Conservation (phyloP, 1,140 invertebrate genomes). For the Temnothorax curvispinosus region DNA sequence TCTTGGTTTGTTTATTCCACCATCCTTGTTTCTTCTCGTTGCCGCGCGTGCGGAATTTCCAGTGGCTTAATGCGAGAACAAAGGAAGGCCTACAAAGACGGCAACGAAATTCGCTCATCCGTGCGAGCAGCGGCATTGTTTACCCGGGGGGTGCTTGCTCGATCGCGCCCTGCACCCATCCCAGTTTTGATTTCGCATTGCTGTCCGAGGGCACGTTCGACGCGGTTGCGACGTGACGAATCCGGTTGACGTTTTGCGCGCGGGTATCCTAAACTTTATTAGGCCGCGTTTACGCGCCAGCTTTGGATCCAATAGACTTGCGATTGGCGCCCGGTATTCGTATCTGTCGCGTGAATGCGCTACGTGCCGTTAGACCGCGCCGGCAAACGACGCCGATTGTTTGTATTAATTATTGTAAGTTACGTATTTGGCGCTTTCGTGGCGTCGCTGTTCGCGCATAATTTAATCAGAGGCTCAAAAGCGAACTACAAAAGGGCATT, state of each 20-base stretch:
- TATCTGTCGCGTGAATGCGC: conserved; percentile 45
- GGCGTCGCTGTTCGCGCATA: conserved; percentile 57
- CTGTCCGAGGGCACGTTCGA: conserved; percentile 55
- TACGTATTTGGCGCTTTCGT: conserved; percentile 75
- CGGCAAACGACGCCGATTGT: conserved; percentile 73
- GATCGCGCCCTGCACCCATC: background rate
- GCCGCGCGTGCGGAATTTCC: background rate
- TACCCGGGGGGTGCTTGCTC: background rate
- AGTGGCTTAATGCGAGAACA: conserved; percentile 40
- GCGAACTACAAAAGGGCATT: conserved; percentile 62
- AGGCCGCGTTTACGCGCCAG: conserved; percentile 60
- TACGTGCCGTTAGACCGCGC: conserved; percentile 48
- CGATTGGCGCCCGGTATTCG: conserved; percentile 66
- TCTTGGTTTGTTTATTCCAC: background rate
- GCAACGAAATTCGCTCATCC: background rate
- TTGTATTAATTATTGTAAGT: conserved; percentile 80
- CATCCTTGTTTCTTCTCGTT: background rate
- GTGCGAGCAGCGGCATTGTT: conserved; percentile 36
- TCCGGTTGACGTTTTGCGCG: conserved; percentile 66
- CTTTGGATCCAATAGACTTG: conserved; percentile 70
- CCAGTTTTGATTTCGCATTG: conserved; percentile 69
- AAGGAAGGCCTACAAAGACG: conserved; percentile 40
- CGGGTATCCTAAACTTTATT: conserved; percentile 71
- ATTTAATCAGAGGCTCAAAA: conserved; percentile 73
- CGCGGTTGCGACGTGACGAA: conserved; percentile 52